Conservation (phyloP, 2,797 vertebrate species). For the Ficedula albicollis region DNA sequence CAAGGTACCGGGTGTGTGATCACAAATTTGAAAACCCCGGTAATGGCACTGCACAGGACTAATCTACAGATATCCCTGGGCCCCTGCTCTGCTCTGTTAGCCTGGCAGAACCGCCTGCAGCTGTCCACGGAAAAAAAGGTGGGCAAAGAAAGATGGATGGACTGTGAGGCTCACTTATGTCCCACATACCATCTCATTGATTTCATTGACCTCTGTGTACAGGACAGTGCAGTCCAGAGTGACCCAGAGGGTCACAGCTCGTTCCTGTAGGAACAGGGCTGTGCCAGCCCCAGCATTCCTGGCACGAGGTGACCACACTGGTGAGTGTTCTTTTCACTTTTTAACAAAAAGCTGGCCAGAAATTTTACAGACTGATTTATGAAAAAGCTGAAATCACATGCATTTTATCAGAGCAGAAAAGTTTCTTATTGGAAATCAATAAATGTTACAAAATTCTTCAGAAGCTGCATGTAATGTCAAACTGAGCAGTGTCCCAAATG, state of each 20-base stretch:
- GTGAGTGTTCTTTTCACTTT: not conserved
- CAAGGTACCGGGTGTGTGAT: not conserved
- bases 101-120: not conserved
- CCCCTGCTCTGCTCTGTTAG: rapidly evolving
- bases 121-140: not conserved
- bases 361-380: not conserved
- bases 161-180: not conserved
- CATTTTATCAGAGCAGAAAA: not conserved
- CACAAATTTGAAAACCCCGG: not conserved
- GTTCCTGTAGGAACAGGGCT: not conserved
- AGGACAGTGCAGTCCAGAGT: not conserved
- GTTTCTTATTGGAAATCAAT: not conserved
- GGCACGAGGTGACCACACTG: not conserved
- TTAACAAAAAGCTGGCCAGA: not conserved
- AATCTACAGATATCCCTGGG: not conserved
- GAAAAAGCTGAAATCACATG: not conserved
- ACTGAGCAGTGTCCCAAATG: not conserved
- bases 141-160: not conserved
- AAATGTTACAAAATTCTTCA: not conserved
- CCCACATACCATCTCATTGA: not conserved
- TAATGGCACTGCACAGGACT: not conserved
- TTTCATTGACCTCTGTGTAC: not conserved
- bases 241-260: not conserved
- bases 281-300: not conserved
- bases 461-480: not conserved